A percentile compares a stretch with the other conserved stretches of the same genome.
phyloP scores from a whole-genome alignment of 2,113 vertebrate genomes.

The Myotis davidii region DNA sequence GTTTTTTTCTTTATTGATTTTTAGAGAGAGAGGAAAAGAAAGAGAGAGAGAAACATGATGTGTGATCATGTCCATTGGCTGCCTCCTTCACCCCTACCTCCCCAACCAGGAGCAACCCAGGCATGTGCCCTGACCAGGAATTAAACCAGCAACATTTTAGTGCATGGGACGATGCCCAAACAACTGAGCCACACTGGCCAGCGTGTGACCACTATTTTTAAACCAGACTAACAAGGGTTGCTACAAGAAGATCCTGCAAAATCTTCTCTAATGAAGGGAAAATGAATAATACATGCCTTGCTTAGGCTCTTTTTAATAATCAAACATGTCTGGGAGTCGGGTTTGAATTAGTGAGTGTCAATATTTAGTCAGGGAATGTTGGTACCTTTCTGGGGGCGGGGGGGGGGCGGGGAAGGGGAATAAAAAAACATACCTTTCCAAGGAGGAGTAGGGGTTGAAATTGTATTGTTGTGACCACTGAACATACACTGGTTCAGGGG shows the following conservation, averaged over 20 bases:
- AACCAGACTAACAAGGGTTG: background rate
- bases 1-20: too few relatives aligned
- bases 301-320: conserved; percentile 34
- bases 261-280: background rate
- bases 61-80: too few relatives aligned
- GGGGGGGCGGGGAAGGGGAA: background rate
- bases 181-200: too few relatives aligned
- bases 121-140: too few relatives aligned
- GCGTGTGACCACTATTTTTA: background rate
- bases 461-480: background rate
- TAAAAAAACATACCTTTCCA: background rate
- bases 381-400: conserved; percentile 25
- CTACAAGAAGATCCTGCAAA: background rate
- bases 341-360: background rate
- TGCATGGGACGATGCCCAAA: too few relatives aligned
- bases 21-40: too few relatives aligned
- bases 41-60: too few relatives aligned
- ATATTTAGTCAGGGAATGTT: conserved; percentile 34
- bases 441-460: background rate
- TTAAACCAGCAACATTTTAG: too few relatives aligned
- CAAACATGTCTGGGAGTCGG: background rate
- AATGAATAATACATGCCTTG: background rate
- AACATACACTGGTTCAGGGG: background rate
- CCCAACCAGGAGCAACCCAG: too few relatives aligned
- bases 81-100: too few relatives aligned